Base-by-base conservation (phyloP, 1,140 invertebrate species). In the Euborellia annulipes region DNA sequence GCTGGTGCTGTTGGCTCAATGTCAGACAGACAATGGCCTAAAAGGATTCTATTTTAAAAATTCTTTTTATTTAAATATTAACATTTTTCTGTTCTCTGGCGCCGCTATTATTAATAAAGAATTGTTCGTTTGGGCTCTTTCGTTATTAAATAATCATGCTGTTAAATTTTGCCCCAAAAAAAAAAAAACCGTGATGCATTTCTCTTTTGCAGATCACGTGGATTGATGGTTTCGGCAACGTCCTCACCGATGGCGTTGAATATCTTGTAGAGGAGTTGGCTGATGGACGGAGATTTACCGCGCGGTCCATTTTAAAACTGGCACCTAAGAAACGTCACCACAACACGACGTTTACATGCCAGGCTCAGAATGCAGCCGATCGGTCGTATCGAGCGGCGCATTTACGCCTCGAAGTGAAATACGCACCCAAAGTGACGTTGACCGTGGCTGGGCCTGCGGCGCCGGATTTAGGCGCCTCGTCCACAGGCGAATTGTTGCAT, bases 301-400 rank as follows among this genome's bases (percentile, higher is more conserved):
- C 88, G 13, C 82, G 77, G 55, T 88, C 85, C 37, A 77, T 87
- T n/a, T 64, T 93, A 44, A 82, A 78, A 58, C 66, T 94, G 53
- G 79, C 78, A 41, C 87, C 89, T 3, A 79, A 76, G 48, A 85
- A 85, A 63, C 73, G 79, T 19, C 83, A 93, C 62, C 82, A 93
- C 64, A 91, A 90, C 55, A 86, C 84, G 50, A 86, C 79, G 14
- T 83, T 93, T 54, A 88, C 85, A 16, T 95, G 91, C 63, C 85
- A 88, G 64, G 85, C 85, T 40, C 84, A 88, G 62, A 90, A 89
- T 57, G 80, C 79, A 0, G 84, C 84, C 6, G 82, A 87, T 62
- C 67, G 82, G 48, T 82, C 78, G 8, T 82, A 83, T 56, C 73
- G 81, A 56, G 81, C 77, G 53, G 81, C 83, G 4, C 81, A 79